Evolutionary conservation across 2,888 invertebrate species (phyloP).

Genomic region (Argyra leucocephala): DNA sequence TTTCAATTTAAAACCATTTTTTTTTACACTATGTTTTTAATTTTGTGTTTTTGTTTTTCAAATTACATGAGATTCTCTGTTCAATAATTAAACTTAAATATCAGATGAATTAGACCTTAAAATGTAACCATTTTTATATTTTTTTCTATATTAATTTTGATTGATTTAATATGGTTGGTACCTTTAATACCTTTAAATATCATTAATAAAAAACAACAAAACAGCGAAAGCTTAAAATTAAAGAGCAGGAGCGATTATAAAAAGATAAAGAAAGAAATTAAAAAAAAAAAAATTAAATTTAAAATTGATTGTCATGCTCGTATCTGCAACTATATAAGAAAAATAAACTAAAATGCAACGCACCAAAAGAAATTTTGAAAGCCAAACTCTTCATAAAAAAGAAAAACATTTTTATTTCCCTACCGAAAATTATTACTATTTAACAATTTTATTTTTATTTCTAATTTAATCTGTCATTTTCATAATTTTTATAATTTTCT

Average conservation of each 20-base stretch:
- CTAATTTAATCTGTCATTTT: too few relatives aligned
- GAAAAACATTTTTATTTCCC: too few relatives aligned
- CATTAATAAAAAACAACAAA: too few relatives aligned
- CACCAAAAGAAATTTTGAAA: too few relatives aligned
- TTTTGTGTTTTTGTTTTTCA: not conserved
- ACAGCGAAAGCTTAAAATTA: not conserved
- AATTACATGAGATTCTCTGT: not conserved
- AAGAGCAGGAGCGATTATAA: not conserved
- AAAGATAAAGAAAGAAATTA: not conserved
- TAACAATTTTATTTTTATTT: too few relatives aligned
- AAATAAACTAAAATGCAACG: too few relatives aligned
- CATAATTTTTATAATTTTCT: too few relatives aligned
- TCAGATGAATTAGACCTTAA: not conserved
- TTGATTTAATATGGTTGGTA: not conserved
- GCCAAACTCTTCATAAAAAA: too few relatives aligned
- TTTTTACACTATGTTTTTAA: too few relatives aligned
- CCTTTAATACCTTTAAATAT: too few relatives aligned
- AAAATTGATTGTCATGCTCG: not conserved
- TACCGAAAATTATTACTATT: too few relatives aligned
- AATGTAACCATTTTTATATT: not conserved
- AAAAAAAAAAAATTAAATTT: not conserved
- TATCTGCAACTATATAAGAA: not conserved
- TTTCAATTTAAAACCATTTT: too few relatives aligned
- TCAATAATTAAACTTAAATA: not conserved
- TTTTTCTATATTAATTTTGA: not conserved